Conservation (phyloP, 2,888 invertebrate genomes). For the Lepeophtheirus nordmannii region DNA sequence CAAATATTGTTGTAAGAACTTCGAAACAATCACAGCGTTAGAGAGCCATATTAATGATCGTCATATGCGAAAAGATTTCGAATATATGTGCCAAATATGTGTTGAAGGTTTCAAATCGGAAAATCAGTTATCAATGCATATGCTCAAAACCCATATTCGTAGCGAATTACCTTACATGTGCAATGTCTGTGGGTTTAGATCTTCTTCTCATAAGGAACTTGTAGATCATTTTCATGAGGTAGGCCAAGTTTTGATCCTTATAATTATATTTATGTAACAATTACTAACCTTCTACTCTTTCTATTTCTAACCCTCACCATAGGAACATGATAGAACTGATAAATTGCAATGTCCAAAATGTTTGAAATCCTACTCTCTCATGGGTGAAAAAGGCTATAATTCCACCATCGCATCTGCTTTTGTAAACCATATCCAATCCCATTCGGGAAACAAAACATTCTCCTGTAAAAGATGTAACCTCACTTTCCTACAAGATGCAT, state of each 20-base stretch:
- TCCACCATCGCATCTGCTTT: neutral
- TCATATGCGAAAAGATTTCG: conserved; percentile 32
- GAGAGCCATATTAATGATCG: conserved; percentile 47
- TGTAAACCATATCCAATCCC: conserved; percentile 3
- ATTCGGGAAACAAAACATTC: neutral
- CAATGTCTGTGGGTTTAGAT: conserved; percentile 34
- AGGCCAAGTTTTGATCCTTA: too few species aligned
- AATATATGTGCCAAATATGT: conserved; percentile 43
- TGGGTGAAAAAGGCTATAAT: conserved; percentile 12
- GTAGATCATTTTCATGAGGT: conserved; percentile 36
- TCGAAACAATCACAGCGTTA: conserved; percentile 44
- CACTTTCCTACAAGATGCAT: neutral
- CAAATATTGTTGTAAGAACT: conserved; percentile 52
- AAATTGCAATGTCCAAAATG: conserved; percentile 17
- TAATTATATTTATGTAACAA: too few species aligned
- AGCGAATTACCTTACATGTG: conserved; percentile 37
- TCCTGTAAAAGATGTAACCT: conserved; percentile 6
- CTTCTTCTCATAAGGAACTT: conserved; percentile 35
- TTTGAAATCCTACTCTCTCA: conserved; percentile 9
- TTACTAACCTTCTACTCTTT: too few species aligned
- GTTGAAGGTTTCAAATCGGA: conserved; percentile 46
- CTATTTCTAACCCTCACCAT: too few species aligned
- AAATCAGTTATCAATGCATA: conserved; percentile 44
- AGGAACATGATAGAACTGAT: conserved; percentile 27
- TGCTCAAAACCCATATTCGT: conserved; percentile 31